Evolutionary conservation across 1,140 invertebrate genomes (phyloP).

Genomic region (Sweltsa coloradensis): DNA sequence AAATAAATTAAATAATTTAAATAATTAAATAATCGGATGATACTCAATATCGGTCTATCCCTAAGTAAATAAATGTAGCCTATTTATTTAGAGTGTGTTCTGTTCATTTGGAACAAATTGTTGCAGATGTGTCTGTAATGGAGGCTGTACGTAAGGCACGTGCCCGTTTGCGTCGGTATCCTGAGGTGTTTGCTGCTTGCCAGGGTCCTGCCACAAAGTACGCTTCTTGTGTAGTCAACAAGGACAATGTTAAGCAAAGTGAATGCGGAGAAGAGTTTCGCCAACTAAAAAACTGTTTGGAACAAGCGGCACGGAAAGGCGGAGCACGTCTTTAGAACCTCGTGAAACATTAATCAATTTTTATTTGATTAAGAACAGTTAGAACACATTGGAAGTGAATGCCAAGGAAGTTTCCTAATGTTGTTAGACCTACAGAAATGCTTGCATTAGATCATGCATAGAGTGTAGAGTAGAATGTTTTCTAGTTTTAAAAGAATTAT

Average conservation of each 20-base stretch:
- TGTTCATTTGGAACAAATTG: too few relatives aligned
- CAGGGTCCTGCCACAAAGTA: conserved; percentile 50
- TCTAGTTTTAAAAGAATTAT: too few relatives aligned
- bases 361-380: neutral
- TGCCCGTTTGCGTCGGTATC: conserved; percentile 56
- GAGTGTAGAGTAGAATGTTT: too few relatives aligned
- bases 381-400: neutral
- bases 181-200: conserved; percentile 56
- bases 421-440: too few relatives aligned
- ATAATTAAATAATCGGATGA: too few relatives aligned
- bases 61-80: too few relatives aligned
- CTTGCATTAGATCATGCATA: too few relatives aligned
- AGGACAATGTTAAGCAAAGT: conserved; percentile 51
- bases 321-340: conserved; percentile 58
- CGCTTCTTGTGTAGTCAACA: conserved; percentile 60
- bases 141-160: conserved; percentile 65
- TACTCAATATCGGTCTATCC: too few relatives aligned
- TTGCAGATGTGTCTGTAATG: too few relatives aligned
- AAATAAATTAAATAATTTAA: too few relatives aligned
- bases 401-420: too few relatives aligned
- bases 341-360: conserved; percentile 19
- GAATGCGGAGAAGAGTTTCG: conserved; percentile 63
- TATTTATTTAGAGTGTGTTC: too few relatives aligned
- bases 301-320: conserved; percentile 45
- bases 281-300: conserved; percentile 56